Evolutionary conservation across 2,888 invertebrate species (phyloP).

Genomic region (Digitonthophagus gazella): DNA sequence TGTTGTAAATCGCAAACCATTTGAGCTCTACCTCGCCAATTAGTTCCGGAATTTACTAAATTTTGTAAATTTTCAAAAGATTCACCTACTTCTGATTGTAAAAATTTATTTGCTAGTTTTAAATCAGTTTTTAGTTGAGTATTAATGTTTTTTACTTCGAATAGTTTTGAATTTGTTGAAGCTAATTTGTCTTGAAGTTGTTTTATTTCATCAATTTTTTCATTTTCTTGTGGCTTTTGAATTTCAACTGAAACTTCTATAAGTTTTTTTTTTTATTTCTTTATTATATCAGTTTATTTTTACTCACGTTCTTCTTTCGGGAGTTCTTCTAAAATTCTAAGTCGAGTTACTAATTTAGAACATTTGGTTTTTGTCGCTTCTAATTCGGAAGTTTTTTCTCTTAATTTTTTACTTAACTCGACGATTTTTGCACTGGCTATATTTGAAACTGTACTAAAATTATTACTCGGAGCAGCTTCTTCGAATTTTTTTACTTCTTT

Average conservation of each 20-base stretch:
- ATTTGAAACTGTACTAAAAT: conserved; percentile 56
- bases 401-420: conserved; percentile 64
- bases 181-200: conserved; percentile 62
- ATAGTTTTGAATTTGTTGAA: conserved; percentile 61
- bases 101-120: conserved; percentile 68
- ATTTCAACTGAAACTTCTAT: not conserved
- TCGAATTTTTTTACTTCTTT: conserved; percentile 56
- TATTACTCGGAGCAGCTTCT: conserved; percentile 52
- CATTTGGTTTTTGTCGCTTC: conserved; percentile 61
- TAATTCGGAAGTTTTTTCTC: conserved; percentile 63
- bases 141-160: conserved; percentile 68
- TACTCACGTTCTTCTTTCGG: conserved; percentile 14
- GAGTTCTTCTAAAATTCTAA: conserved; percentile 48
- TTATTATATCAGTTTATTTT: not conserved
- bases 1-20: conserved; percentile 69
- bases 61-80: conserved; percentile 63
- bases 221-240: conserved; percentile 26
- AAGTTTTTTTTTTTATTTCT: conserved; percentile 6
- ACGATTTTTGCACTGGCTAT: conserved; percentile 64
- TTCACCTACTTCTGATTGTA: conserved; percentile 76
- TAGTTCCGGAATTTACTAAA: conserved; percentile 57
- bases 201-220: conserved; percentile 57
- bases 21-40: conserved; percentile 78
- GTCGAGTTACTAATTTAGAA: conserved; percentile 55
- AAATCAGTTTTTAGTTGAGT: conserved; percentile 69